Percentiles rank a stretch among this genome's conserved stretches.
Conservation (phyloP, 1,140 invertebrate genomes). For the Cephus cinctus region DNA sequence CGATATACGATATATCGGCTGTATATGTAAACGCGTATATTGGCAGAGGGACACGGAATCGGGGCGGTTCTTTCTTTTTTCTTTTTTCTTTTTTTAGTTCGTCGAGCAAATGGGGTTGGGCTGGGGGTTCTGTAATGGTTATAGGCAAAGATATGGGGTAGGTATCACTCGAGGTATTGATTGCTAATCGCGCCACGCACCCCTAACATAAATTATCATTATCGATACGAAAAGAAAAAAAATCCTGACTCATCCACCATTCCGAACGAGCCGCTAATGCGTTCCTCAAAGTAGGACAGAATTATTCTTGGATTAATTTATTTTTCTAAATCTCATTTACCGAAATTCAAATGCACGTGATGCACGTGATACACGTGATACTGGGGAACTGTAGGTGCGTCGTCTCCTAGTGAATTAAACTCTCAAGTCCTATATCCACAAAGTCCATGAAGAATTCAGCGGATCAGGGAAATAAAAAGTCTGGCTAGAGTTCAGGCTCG, state of each 20-base stretch:
- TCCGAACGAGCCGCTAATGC: no score
- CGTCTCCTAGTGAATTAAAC: no score
- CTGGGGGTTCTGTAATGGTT: conserved; percentile 16
- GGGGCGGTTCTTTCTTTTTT: conserved; percentile 3
- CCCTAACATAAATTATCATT: conserved; percentile 46
- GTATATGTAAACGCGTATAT: no score
- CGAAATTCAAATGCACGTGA: no score
- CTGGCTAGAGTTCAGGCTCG: no score
- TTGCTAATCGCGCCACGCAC: conserved; percentile 43
- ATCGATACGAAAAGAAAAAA: conserved; percentile 30
- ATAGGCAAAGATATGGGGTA: conserved; percentile 19
- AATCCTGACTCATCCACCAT: not conserved
- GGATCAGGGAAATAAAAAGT: not conserved
- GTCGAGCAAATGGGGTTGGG: conserved; percentile 11
- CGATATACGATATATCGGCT: no score
- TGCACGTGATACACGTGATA: no score
- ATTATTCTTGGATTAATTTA: no score
- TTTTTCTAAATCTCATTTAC: no score
- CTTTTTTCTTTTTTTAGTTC: not conserved
- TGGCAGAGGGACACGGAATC: not conserved
- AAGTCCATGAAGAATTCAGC: not conserved
- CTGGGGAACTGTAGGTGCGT: no score
- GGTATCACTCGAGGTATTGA: conserved; percentile 36
- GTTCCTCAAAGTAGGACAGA: no score
- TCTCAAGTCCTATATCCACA: no score